Conservation (phyloP, 2,888 invertebrate genomes). For the Neria commutata region DNA sequence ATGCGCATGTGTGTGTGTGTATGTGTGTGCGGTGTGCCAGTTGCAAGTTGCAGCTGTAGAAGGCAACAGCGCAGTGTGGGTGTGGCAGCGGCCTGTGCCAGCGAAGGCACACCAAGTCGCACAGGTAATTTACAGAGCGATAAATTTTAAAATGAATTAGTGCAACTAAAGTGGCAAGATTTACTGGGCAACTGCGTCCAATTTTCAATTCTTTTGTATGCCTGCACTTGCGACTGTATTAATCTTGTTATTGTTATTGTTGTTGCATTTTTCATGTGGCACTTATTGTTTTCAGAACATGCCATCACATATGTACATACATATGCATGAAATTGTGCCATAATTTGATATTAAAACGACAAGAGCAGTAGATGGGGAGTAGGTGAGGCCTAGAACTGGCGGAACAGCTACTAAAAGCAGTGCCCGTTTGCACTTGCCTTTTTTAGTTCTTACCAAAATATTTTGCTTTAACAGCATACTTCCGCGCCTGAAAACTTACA, state of each 20-base stretch:
- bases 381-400: too few species aligned
- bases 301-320: not conserved
- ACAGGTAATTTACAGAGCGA: not conserved
- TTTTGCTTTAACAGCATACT: too few species aligned
- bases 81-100: not conserved
- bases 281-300: not conserved
- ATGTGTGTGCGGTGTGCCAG: not conserved
- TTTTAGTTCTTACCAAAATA: too few species aligned
- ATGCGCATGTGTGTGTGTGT: not conserved
- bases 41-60: too few species aligned
- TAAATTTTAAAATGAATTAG: slow-evolving; percentile 1
- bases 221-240: not conserved
- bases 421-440: too few species aligned
- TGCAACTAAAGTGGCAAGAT: not conserved
- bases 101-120: not conserved
- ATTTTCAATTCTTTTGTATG: not conserved
- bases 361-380: too few species aligned
- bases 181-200: not conserved
- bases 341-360: too few species aligned
- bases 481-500: too few species aligned
- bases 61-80: not conserved
- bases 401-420: too few species aligned
- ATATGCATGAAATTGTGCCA: too few species aligned
- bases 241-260: not conserved
- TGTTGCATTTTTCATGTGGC: not conserved